A percentile compares a stretch with the other conserved stretches of the same genome.
Evolutionary conservation across 2,797 vertebrate genomes (phyloP).

Genomic region (Petrocephalus schoutedeni): DNA sequence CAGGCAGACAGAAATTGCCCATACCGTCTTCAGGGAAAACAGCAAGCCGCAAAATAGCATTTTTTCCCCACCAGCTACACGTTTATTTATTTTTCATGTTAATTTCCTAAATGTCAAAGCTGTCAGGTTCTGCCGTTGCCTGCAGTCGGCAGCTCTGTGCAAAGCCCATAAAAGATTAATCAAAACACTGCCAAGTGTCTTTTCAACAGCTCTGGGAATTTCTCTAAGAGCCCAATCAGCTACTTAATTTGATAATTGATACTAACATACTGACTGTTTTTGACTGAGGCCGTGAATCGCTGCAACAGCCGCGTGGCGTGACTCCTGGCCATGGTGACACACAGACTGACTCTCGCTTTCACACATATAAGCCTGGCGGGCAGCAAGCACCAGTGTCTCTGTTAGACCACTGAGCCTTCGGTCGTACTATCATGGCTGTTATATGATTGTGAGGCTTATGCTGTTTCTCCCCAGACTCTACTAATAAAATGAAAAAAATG

Average conservation of each 20-base stretch:
- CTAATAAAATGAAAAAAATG: not conserved
- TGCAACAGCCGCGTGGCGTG: not conserved
- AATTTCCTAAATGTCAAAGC: constrained; percentile 3
- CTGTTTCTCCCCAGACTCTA: not conserved
- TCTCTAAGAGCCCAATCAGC: not conserved
- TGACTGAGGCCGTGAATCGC: not conserved
- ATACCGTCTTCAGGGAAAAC: constrained; percentile 25
- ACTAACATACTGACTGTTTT: not conserved
- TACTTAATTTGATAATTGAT: constrained; percentile 11
- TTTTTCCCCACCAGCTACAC: not conserved
- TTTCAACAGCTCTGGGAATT: not conserved
- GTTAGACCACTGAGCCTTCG: not conserved
- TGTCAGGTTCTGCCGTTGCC: not conserved
- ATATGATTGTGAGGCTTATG: not conserved
- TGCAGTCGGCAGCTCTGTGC: not conserved
- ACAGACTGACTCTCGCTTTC: not conserved
- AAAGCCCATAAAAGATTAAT: not conserved
- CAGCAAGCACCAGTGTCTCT: not conserved
- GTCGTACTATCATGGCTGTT: not conserved
- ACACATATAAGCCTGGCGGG: not conserved
- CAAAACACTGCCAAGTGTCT: not conserved
- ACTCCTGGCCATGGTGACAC: not conserved
- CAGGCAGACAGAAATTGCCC: constrained; percentile 32
- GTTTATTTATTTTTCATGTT: constrained; percentile 12
- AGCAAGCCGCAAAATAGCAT: constrained; percentile 19